These are phyloP conservation scores for Darevskia nairensis DNA, from an alignment of 2,797 vertebrate species.

Conservation along the genomic window DNA sequence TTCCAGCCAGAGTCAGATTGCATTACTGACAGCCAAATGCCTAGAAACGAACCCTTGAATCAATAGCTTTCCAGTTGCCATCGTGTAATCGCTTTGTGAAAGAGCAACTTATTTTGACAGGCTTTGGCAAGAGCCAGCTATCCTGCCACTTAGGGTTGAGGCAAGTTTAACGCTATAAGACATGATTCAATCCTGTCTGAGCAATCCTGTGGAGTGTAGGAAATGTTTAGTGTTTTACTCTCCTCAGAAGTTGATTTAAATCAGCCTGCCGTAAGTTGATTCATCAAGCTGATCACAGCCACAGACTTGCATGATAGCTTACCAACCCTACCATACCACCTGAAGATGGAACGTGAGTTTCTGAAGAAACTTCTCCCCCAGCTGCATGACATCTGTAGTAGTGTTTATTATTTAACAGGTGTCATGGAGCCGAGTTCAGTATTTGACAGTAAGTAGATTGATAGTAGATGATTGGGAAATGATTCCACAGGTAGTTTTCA, in stretches of 20 bases:
- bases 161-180: slow-evolving; percentile 47
- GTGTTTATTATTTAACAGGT: background rate
- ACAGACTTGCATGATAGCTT: background rate
- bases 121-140: slow-evolving; percentile 60
- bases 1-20: slow-evolving; percentile 31
- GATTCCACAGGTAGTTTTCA: background rate
- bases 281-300: background rate
- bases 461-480: background rate
- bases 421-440: background rate
- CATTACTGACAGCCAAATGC: slow-evolving; percentile 43
- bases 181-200: background rate
- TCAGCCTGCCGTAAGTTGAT: background rate
- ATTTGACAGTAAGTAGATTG: background rate
- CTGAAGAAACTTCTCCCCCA: no score
- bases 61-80: slow-evolving; percentile 41
- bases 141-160: slow-evolving; percentile 54
- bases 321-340: background rate
- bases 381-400: background rate
- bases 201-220: slow-evolving; percentile 2
- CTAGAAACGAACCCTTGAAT: slow-evolving; percentile 51
- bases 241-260: slow-evolving; percentile 26
- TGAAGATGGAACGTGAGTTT: no score
- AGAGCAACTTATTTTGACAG: slow-evolving; percentile 67
- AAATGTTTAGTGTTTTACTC: slow-evolving; percentile 35
- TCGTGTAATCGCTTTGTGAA: slow-evolving; percentile 50